Base-by-base conservation (phyloP, 2,888 invertebrate genomes). In the Tachina fera region DNA sequence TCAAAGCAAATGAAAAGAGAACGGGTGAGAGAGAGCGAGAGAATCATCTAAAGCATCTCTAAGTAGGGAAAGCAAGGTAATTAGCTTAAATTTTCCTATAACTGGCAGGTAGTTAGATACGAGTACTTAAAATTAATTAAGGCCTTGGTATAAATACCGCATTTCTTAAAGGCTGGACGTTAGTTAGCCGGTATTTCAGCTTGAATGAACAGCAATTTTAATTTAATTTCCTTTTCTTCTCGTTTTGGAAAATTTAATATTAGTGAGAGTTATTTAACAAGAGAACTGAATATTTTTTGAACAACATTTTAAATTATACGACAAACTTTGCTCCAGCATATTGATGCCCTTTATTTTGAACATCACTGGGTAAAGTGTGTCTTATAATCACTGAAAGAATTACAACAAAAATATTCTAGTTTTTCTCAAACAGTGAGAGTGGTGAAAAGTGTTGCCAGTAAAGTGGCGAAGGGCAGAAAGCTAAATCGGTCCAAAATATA, bases 311-410 rank as follows among this genome's bases (percentile, higher is more conserved):
- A 60, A 82, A 91, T 92, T 92, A 89, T 91, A 90, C 88, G 91
- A 88, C 89, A 89, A 90, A 92, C 91, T 88, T 91, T 88, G 78
- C 89, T 88, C 90, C 90, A 91, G 88, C 86, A 87, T 41, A 58
- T 74, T 91, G 91, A 84, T 89, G 89, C 79, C 47, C 43, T 71
- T 45, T 41, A 9, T 56, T 39, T 58, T 39, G 0, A 65, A 82
- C 91, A 92, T 91, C 92, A 92, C 92, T 92, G 92, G 92, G 91
- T 90, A 88, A 91, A 91, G 92, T 92, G 91, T 92, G 91, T 92
- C 91, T 88, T 89, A 90, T 90, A 91, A 92, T 91, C 49, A 45
- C 63, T 70, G 56, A 83, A 74, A 84, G 72, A 85, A n/a, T 82
- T 74, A n/a, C 67, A 68, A 56, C n/a, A 41, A 31, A 31, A 31